These are phyloP conservation scores for Corapipo altera DNA, from an alignment of 2,113 vertebrate genomes.

Conservation along the genomic window DNA sequence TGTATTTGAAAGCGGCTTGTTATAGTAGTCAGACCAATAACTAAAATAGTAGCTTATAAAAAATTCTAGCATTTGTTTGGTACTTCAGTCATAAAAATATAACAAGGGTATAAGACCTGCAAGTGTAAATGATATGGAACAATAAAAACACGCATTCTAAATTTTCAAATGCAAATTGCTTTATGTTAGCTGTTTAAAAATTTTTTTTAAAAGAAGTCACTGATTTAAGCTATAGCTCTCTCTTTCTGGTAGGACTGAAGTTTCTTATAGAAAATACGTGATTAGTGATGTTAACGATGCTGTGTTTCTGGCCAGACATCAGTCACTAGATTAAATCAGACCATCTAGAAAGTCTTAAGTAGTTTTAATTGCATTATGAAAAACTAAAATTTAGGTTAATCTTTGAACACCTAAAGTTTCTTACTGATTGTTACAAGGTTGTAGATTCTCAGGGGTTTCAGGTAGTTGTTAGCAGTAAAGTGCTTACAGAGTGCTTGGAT, in stretches of 20 bases:
- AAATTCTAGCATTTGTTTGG: background rate
- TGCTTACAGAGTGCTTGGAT: background rate
- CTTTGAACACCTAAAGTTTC: conserved; percentile 37
- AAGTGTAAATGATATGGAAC: background rate
- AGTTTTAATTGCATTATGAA: background rate
- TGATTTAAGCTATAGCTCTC: background rate
- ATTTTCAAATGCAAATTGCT: conserved; percentile 9
- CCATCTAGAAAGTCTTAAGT: conserved; percentile 26
- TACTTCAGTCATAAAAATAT: background rate
- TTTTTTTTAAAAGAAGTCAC: background rate
- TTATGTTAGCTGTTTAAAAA: background rate
- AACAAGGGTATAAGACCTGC: background rate
- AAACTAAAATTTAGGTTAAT: conserved; percentile 16
- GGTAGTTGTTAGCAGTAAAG: conserved; percentile 45
- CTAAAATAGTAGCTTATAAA: conserved; percentile 8
- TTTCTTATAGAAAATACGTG: background rate
- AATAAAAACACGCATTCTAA: background rate
- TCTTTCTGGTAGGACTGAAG: background rate
- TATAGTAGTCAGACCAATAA: background rate
- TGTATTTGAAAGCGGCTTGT: conserved; percentile 14
- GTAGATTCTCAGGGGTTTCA: conserved; percentile 71
- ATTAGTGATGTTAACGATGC: background rate
- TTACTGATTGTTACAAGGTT: conserved; percentile 51
- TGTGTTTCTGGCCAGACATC: conserved; percentile 25
- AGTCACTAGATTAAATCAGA: conserved; percentile 22